Conservation (phyloP, 2,888 invertebrate species). For the Podotricha telesiphe region DNA sequence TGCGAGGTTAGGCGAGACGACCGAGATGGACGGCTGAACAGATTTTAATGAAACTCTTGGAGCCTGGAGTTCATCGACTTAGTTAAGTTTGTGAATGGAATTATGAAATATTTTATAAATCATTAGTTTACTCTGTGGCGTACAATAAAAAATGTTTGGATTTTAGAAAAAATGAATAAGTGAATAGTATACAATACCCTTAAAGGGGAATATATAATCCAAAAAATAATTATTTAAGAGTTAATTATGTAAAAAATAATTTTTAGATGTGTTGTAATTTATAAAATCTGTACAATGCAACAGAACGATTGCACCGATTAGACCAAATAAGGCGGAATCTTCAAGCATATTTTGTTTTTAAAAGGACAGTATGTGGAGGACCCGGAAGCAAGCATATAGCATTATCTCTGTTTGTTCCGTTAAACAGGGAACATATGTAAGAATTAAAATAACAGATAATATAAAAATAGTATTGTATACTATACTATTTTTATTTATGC, state of each 20-base stretch:
- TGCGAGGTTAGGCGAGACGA: background rate
- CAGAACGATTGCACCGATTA: too few relatives aligned
- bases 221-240: too few relatives aligned
- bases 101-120: slow-evolving; percentile 1
- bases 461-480: too few relatives aligned
- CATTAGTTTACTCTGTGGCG: background rate
- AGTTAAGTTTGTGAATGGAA: slow-evolving; percentile 3
- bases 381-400: background rate
- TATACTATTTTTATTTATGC: background rate
- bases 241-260: too few relatives aligned
- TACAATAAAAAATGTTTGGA: background rate
- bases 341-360: too few relatives aligned
- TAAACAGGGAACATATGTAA: background rate
- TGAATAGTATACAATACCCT: background rate
- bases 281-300: too few relatives aligned
- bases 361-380: too few relatives aligned
- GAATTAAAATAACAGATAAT: too few relatives aligned
- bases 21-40: background rate
- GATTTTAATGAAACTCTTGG: slow-evolving; percentile 23
- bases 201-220: too few relatives aligned
- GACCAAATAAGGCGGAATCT: too few relatives aligned
- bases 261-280: too few relatives aligned
- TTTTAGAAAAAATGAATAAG: background rate
- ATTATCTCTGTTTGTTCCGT: background rate
- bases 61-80: too few relatives aligned